Evolutionary conservation across 2,888 invertebrate genomes (phyloP).

Genomic region (Asteroscopus sphinx): DNA sequence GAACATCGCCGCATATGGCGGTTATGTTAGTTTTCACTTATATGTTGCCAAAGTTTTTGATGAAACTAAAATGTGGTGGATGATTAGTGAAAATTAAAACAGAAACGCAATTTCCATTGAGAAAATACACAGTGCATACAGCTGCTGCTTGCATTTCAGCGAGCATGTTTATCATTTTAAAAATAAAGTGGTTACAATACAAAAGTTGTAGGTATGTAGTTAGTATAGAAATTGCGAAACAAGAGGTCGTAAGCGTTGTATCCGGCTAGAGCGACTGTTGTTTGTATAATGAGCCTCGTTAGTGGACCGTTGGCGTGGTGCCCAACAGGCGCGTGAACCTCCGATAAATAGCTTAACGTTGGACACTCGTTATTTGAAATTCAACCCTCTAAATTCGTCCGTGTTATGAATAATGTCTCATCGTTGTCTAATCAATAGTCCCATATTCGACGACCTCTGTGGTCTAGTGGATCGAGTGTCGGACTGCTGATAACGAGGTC

Average conservation of each 20-base stretch:
- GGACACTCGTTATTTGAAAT: slow-evolving; percentile 35
- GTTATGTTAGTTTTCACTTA: slow-evolving; percentile 42
- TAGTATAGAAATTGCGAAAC: slow-evolving; percentile 51
- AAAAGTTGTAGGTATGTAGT: slow-evolving; percentile 28
- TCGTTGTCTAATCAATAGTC: not conserved
- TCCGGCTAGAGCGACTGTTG: slow-evolving; percentile 65
- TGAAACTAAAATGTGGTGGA: slow-evolving; percentile 32
- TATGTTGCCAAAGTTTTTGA: slow-evolving; percentile 45
- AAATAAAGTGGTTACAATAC: slow-evolving; percentile 26
- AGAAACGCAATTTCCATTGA: slow-evolving; percentile 9
- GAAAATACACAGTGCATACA: slow-evolving; percentile 8
- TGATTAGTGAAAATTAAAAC: slow-evolving; percentile 13
- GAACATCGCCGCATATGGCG: slow-evolving; percentile 39
- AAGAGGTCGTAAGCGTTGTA: slow-evolving; percentile 60
- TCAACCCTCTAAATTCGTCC: slow-evolving; percentile 11
- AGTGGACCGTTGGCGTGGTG: slow-evolving; percentile 72
- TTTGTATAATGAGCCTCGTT: slow-evolving; percentile 78
- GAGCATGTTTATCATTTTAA: slow-evolving; percentile 13
- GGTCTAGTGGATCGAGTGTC: too few species aligned
- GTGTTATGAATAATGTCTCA: slow-evolving; percentile 7
- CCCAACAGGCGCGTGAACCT: slow-evolving; percentile 57
- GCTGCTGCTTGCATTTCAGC: slow-evolving; percentile 29
- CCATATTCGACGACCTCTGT: too few species aligned
- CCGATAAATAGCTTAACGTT: slow-evolving; percentile 46
- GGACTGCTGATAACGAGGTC: too few species aligned